Evolutionary conservation across 1,140 invertebrate species (phyloP).

Genomic region (Aleiodes sp.): DNA sequence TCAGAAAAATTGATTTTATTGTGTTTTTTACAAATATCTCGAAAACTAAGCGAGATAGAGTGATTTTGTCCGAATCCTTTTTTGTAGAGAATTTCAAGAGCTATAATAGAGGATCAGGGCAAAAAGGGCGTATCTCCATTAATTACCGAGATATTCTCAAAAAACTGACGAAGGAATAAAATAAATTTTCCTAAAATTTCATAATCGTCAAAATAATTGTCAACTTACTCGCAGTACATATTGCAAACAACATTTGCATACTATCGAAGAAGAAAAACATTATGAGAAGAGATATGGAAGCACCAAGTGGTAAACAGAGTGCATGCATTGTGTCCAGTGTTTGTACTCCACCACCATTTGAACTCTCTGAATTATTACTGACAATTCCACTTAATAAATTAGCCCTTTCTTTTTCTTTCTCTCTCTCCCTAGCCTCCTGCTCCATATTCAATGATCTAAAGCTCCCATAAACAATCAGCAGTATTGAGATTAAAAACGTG

Average conservation of each 20-base stretch:
- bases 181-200: background rate
- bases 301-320: constrained; percentile 93
- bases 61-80: too few species aligned
- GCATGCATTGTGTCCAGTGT: constrained; percentile 97
- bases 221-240: constrained; percentile 93
- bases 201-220: constrained; percentile 31
- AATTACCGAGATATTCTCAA: too few species aligned
- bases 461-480: constrained; percentile 97
- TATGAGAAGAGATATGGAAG: constrained; percentile 92
- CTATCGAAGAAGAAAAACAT: constrained; percentile 99
- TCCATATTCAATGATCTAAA: constrained; percentile 93
- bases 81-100: too few species aligned
- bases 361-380: constrained; percentile 49
- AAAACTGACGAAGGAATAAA: too few species aligned
- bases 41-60: too few species aligned
- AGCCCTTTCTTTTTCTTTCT: constrained; percentile 78
- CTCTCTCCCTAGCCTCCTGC: constrained; percentile 87
- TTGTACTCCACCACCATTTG: constrained; percentile 78
- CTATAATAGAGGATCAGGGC: too few species aligned
- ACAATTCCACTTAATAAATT: constrained; percentile 68
- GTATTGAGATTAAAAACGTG: constrained; percentile 96
- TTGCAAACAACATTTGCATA: constrained; percentile 97
- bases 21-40: too few species aligned
- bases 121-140: too few species aligned
- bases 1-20: too few species aligned